Base-by-base conservation (phyloP, 2,113 vertebrate species). In the Eretmochelys imbricata region DNA sequence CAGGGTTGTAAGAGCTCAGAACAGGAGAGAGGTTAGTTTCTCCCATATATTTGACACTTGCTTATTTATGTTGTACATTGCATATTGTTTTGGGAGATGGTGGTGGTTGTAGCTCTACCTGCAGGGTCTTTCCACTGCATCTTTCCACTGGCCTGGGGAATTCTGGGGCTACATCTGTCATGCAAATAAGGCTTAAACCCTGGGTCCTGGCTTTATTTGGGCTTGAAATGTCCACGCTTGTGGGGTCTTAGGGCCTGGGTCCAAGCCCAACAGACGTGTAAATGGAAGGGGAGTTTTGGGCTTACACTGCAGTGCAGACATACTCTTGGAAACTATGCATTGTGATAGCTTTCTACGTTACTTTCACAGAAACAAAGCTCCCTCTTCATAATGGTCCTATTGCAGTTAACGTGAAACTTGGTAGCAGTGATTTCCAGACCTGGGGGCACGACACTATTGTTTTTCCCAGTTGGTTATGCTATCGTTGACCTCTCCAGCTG, bases 21-120 rank as follows among this genome's bases (percentile, higher is more conserved):
- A 98, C 94, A 98, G 96, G 89, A 98, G 97, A 80, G 98, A 99
- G 98, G 99, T 99, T 97, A 94, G 98, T 98, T 82, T 80, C 35
- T 75, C 25, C 22, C 84, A 42, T 10, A 85, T 81, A 92, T 25
- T 88, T 85, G 46, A 19, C 75, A 5, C 87, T 84, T 93, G 50
- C 5, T 88, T 55, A 19, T 72, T 79, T 35, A 25, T 6, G 57
- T 49, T 31, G 86, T 38, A 54, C 35, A 50, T 19, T 87, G 85
- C 20, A 24, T 3, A 22, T 50, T 54, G 24, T 46, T 48, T 31
- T 80, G 31, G 8, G 38, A 76, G 5, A 5, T 25, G 42, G 24
- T 38, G 17, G n/a, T 72, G 69, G n/a, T 20, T 8, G 10, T 42
- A 75, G 10, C 59, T 62, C 59, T 35, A 62, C 31, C 13, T 62